Evolutionary conservation across 2,888 invertebrate genomes (phyloP), one percentile per base, ranked within the genome.

Genomic region (Cinara cedri): DNA sequence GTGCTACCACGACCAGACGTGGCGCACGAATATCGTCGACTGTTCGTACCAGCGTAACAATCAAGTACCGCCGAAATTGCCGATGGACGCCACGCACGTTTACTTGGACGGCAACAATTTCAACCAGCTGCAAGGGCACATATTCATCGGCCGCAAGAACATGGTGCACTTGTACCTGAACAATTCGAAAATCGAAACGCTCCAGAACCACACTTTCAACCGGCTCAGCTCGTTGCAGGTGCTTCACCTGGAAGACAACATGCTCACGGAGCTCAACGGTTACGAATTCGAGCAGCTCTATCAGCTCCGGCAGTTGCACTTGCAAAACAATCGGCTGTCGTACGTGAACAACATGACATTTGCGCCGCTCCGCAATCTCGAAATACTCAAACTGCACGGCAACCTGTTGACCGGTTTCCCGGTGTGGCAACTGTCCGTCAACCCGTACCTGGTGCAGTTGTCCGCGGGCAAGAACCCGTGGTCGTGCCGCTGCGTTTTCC

Each of bases 21-120:
- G 96, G 95, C 92, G 92, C 83, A 95, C 94, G 74, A 96, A 95
- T 86, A 93, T 95, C 60, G 95, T 96, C 66, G 96, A 96, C 86
- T 96, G 96, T 86, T 94, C 94, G 83, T 91, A 91, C 19, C 92
- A 93, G 86, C 89, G 90, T 84, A 90, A 93, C 84, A 54, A 75
- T 82, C 91, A 92, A 86, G 91, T 96, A 83, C 96, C 96, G 0
- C 89, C 91, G 51, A 90, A 93, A 83, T 92, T 97, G 84, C 97
- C 97, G 1, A 95, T 96, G 93, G 96, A 97, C 85, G 95, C 95
- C 10, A 96, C 96, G 10, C 95, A 96, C 85, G 91, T 97, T 82
- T 95, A 95, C 86, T 87, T 97, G 84, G 96, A 96, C 85, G 96
- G 96, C 55, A 96, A 96, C 86, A 91, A 94, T 84, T 89, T 97